These are phyloP conservation scores for Phaonia tiefii DNA, from an alignment of 2,888 invertebrate species.

Conservation along the genomic window DNA sequence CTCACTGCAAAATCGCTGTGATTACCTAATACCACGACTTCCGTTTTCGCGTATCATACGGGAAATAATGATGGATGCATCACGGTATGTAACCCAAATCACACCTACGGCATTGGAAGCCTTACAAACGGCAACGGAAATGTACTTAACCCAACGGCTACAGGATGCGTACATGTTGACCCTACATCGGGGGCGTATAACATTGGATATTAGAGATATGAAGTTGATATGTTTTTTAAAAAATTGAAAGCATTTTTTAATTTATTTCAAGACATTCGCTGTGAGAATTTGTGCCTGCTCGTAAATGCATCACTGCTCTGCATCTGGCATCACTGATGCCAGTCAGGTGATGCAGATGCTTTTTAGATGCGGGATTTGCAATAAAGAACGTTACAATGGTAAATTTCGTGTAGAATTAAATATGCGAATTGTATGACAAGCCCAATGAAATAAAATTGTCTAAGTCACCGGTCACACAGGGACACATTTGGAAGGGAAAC, in stretches of 20 bases:
- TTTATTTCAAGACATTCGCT: no score
- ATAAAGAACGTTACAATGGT: no score
- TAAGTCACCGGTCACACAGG: no score
- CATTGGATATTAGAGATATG: constrained; percentile 81
- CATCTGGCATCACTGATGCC: no score
- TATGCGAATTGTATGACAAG: background rate
- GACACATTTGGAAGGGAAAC: no score
- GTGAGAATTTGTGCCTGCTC: no score
- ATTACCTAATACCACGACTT: constrained; percentile 78
- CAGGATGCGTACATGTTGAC: constrained; percentile 81
- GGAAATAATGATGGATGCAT: constrained; percentile 77
- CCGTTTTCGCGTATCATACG: constrained; percentile 81
- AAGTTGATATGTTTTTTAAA: constrained; percentile 79
- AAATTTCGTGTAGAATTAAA: no score
- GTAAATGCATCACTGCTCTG: no score
- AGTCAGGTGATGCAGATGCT: no score
- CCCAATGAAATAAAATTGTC: no score
- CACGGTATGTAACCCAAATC: constrained; percentile 70
- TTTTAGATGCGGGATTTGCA: no score
- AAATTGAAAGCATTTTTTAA: no score
- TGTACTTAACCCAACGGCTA: constrained; percentile 81
- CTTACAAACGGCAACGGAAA: constrained; percentile 81
- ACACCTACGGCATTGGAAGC: constrained; percentile 80
- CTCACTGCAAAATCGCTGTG: constrained; percentile 65
- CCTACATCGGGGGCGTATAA: constrained; percentile 81